Evolutionary conservation across 2,888 invertebrate genomes (phyloP).

Genomic region (Ophion obscuratus): DNA sequence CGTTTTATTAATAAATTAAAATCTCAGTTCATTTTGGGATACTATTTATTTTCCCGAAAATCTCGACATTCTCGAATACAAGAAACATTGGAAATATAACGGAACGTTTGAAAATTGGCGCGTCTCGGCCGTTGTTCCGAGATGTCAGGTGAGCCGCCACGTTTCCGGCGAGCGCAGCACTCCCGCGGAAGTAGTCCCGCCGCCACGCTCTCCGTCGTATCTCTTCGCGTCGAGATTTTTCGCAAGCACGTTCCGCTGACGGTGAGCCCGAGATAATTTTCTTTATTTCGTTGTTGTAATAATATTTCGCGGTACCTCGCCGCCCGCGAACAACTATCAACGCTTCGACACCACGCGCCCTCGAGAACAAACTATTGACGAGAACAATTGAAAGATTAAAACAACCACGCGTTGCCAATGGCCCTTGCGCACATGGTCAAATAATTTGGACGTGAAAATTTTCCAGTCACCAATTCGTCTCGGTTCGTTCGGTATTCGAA

Average conservation of each 20-base stretch:
- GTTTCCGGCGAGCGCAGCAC: conserved; percentile 31
- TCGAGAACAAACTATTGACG: conserved; percentile 45
- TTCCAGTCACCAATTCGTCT: conserved; percentile 54
- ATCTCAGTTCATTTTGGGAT: no score
- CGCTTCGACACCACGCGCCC: not conserved
- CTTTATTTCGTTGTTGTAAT: not conserved
- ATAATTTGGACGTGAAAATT: conserved; percentile 68
- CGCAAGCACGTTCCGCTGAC: conserved; percentile 82
- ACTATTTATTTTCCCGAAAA: not conserved
- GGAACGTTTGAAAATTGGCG: conserved; percentile 68
- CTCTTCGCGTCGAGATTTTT: conserved; percentile 73
- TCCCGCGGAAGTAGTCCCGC: conserved; percentile 69
- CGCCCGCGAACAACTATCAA: not conserved
- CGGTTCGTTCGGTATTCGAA: not conserved
- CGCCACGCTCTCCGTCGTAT: conserved; percentile 62
- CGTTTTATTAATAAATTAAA: no score
- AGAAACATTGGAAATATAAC: conserved; percentile 47
- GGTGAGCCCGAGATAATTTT: conserved; percentile 77
- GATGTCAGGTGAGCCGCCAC: conserved; percentile 3
- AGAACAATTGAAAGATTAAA: conserved; percentile 46
- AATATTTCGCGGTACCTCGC: not conserved
- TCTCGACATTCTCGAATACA: conserved; percentile 19
- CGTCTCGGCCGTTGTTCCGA: not conserved
- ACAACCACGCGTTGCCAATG: conserved; percentile 70
- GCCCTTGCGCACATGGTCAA: conserved; percentile 67